phyloP scores from a whole-genome alignment of 92 coral and sea anemone species.

The Parazoanthus atlanticus region DNA sequence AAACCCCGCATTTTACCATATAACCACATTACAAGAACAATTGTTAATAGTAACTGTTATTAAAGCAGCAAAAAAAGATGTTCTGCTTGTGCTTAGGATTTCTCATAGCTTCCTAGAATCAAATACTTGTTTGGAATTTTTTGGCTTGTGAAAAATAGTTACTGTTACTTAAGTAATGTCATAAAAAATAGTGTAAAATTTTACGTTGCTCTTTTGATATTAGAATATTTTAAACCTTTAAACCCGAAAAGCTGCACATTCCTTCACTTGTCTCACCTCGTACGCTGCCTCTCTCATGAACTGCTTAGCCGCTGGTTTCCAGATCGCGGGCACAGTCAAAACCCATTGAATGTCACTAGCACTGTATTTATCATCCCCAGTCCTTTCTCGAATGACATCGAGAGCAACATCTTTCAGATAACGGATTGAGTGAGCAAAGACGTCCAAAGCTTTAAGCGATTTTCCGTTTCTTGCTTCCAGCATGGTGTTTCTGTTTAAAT shows the following conservation, averaged over 20 bases:
- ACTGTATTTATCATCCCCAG: conserved; percentile 48
- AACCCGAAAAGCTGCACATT: background rate
- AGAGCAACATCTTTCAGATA: conserved; percentile 57
- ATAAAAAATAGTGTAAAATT: too few species aligned
- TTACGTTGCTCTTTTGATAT: too few species aligned
- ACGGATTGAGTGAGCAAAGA: conserved; percentile 62
- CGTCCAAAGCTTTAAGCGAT: conserved; percentile 47
- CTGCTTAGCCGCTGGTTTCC: conserved; percentile 66
- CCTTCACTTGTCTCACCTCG: background rate
- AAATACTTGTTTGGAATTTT: too few species aligned
- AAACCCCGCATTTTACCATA: too few species aligned
- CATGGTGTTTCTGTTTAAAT: conserved; percentile 48
- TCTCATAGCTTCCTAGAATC: too few species aligned
- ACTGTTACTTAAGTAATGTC: background rate
- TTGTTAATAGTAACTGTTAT: too few species aligned
- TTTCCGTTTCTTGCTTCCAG: conserved; percentile 58
- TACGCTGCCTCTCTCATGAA: conserved; percentile 68
- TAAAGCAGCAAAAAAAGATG: too few species aligned
- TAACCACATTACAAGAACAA: too few species aligned
- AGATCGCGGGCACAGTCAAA: conserved; percentile 70
- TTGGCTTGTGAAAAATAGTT: too few species aligned
- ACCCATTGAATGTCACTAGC: conserved; percentile 67
- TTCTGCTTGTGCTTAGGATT: too few species aligned
- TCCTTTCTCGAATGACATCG: conserved; percentile 49
- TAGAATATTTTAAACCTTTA: background rate